phyloP scores from a whole-genome alignment of 2,113 vertebrate genomes.

The Phodopus roborovskii region DNA sequence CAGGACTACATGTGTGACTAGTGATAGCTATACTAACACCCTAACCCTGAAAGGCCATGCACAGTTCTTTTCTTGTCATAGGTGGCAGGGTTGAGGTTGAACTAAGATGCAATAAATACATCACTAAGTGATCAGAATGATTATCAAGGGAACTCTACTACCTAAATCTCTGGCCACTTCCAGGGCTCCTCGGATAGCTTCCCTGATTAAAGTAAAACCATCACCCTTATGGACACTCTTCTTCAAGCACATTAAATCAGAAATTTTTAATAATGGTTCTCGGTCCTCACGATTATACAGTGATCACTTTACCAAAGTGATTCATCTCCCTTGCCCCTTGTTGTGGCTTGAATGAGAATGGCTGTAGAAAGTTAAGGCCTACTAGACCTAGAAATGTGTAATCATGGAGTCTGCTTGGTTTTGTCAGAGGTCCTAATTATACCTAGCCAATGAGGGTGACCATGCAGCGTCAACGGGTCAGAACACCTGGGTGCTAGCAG shows the following conservation, averaged over 20 bases:
- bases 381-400: too few relatives aligned
- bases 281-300: not conserved
- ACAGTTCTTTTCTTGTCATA: not conserved
- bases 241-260: not conserved
- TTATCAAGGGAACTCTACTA: not conserved
- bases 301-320: not conserved
- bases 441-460: too few relatives aligned
- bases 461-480: too few relatives aligned
- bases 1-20: not conserved
- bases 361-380: too few relatives aligned
- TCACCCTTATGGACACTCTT: not conserved
- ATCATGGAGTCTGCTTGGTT: too few relatives aligned
- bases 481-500: too few relatives aligned
- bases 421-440: too few relatives aligned
- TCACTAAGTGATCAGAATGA: not conserved
- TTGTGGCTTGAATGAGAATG: not conserved
- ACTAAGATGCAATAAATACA: not conserved
- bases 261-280: not conserved
- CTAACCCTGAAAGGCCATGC: not conserved
- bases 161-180: not conserved
- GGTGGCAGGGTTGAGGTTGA: not conserved
- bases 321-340: not conserved
- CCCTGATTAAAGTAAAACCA: not conserved
- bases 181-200: accelerated
- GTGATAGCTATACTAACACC: not conserved